Conservation (phyloP, 2,113 vertebrate genomes). For the Cavia porcellus region DNA sequence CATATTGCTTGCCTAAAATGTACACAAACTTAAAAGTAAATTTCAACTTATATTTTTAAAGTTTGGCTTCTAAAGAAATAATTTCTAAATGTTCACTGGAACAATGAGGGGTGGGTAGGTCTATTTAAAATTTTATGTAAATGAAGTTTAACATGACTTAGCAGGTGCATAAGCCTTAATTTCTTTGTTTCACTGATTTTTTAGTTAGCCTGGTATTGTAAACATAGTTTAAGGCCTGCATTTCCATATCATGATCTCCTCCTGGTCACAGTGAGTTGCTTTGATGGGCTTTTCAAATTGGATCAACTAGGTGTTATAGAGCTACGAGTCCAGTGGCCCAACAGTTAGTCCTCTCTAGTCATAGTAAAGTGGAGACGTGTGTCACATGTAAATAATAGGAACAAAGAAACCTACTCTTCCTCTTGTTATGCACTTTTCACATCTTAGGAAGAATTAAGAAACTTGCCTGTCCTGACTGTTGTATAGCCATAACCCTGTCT, state of each 20-base stretch:
- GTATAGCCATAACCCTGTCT: background rate
- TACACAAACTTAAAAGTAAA: background rate
- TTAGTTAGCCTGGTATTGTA: background rate
- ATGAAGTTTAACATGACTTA: background rate
- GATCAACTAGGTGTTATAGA: background rate
- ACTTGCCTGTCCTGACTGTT: background rate
- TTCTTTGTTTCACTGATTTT: background rate
- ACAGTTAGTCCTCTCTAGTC: background rate
- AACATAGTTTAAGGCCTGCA: background rate
- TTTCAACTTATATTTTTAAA: background rate
- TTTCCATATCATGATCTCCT: background rate
- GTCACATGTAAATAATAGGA: background rate
- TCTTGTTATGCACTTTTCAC: background rate
- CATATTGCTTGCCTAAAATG: background rate
- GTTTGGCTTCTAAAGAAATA: background rate
- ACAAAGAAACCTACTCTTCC: background rate
- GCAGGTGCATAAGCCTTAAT: background rate
- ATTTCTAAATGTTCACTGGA: background rate
- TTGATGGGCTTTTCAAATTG: background rate
- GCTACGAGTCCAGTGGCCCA: background rate
- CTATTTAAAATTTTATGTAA: background rate
- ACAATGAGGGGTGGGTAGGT: background rate
- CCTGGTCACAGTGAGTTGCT: background rate
- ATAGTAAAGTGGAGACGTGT: background rate
- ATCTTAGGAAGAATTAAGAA: background rate